phyloP scores from a whole-genome alignment of 1,140 invertebrate species.

The Drosophila tani region DNA sequence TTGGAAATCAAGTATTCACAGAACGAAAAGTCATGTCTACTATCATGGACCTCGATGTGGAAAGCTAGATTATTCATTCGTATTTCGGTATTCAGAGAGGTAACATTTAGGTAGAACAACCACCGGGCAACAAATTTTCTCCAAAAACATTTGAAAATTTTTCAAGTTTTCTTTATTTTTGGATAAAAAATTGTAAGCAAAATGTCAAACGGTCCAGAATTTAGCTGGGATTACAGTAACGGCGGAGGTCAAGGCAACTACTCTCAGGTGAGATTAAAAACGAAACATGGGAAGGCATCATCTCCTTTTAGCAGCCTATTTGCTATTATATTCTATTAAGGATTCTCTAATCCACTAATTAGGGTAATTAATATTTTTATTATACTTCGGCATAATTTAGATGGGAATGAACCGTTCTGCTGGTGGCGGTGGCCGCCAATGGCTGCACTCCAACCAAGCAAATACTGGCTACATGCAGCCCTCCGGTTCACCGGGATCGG shows the following conservation, averaged over 20 bases:
- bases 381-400: background rate
- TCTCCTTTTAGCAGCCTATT: too few species aligned
- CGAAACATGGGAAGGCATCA: too few species aligned
- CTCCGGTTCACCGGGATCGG: slow-evolving; percentile 12
- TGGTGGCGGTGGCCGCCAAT: slow-evolving; percentile 47
- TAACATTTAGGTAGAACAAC: slow-evolving; percentile 35
- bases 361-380: too few species aligned
- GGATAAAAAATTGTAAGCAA: slow-evolving; percentile 8
- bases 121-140: slow-evolving; percentile 29
- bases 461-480: slow-evolving; percentile 15
- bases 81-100: slow-evolving; percentile 21
- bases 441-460: slow-evolving; percentile 65
- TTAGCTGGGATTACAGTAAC: slow-evolving; percentile 45
- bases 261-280: slow-evolving; percentile 38
- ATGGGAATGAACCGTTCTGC: slow-evolving; percentile 24
- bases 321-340: too few species aligned
- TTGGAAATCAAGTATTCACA: background rate
- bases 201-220: slow-evolving; percentile 59
- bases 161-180: slow-evolving; percentile 22
- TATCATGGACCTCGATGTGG: too few species aligned
- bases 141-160: slow-evolving; percentile 34
- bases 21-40: background rate
- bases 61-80: slow-evolving; percentile 26
- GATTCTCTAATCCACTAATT: too few species aligned
- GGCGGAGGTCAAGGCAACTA: slow-evolving; percentile 10